A percentile compares a stretch with the other conserved stretches of the same genome.
Evolutionary conservation across 2,113 vertebrate genomes (phyloP).

Genomic region (Myocastor coypus): DNA sequence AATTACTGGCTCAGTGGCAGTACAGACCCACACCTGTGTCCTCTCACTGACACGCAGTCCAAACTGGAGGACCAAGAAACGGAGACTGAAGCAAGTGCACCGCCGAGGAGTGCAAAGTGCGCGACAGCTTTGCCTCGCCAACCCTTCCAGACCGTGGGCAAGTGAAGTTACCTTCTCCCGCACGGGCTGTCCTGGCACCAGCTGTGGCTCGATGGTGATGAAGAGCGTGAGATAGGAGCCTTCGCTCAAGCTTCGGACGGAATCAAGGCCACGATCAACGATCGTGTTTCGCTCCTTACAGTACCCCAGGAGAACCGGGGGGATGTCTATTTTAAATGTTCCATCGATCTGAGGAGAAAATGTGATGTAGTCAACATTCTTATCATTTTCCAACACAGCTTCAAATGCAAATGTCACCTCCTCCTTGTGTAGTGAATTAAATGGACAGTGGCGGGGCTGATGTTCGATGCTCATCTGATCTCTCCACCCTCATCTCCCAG

Average conservation of each 20-base stretch:
- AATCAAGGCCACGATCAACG: conserved; percentile 88
- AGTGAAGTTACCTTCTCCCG: conserved; percentile 92
- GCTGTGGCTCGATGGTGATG: conserved; percentile 96
- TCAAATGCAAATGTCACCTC: background rate
- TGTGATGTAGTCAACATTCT: background rate
- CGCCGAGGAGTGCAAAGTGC: background rate
- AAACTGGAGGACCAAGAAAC: background rate
- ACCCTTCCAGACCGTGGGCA: background rate
- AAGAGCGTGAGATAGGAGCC: conserved; percentile 96
- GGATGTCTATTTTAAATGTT: conserved; percentile 94
- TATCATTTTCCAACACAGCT: background rate
- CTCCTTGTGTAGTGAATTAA: background rate
- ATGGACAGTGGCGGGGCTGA: no score
- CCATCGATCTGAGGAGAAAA: conserved; percentile 93
- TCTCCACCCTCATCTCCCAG: background rate
- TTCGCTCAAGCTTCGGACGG: conserved; percentile 88
- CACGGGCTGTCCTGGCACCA: conserved; percentile 94
- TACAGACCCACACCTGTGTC: background rate
- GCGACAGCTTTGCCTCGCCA: background rate
- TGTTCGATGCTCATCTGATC: rapidly evolving
- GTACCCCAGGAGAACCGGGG: conserved; percentile 97
- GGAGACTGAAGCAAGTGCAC: background rate
- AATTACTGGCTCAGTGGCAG: background rate
- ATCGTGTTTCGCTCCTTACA: conserved; percentile 91
- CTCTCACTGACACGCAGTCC: background rate